Evolutionary conservation across 2,888 invertebrate genomes (phyloP).

Genomic region (Aquatica leii): DNA sequence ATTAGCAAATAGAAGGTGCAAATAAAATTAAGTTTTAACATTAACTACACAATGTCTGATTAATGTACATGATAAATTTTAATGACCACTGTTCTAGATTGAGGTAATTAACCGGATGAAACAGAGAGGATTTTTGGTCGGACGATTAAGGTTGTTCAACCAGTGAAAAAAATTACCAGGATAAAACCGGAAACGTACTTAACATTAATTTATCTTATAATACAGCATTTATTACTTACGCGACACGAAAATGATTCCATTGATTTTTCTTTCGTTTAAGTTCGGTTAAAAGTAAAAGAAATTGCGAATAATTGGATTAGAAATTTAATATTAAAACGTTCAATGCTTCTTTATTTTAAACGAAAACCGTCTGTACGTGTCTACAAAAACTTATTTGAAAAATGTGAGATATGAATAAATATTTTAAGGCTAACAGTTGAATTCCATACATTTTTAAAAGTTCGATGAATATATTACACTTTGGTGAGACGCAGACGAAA

Average conservation of each 20-base stretch:
- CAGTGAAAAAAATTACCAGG: constrained; percentile 13
- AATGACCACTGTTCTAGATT: constrained; percentile 24
- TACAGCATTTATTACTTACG: not conserved
- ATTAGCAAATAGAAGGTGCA: constrained; percentile 7
- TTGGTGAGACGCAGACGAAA: too few species aligned
- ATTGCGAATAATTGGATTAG: too few species aligned
- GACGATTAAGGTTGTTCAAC: constrained; percentile 34
- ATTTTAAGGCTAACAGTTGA: too few species aligned
- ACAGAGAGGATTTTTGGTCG: constrained; percentile 33
- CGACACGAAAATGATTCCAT: not conserved
- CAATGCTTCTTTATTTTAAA: too few species aligned
- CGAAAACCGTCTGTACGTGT: too few species aligned
- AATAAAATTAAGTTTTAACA: constrained; percentile 20
- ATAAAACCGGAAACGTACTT: constrained; percentile 20
- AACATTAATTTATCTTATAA: constrained; percentile 13
- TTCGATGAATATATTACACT: too few species aligned
- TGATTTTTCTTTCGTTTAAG: too few species aligned
- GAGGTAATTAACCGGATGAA: constrained; percentile 30
- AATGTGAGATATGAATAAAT: too few species aligned
- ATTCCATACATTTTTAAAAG: too few species aligned
- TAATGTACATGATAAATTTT: constrained; percentile 28
- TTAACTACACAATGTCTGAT: constrained; percentile 15
- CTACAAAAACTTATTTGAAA: too few species aligned
- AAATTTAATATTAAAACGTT: too few species aligned
- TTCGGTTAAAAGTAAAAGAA: too few species aligned